A percentile compares a stretch with the other conserved stretches of the same genome.
phyloP scores from a whole-genome alignment of 2,888 invertebrate genomes.

The Ectemnius cavifrons region DNA sequence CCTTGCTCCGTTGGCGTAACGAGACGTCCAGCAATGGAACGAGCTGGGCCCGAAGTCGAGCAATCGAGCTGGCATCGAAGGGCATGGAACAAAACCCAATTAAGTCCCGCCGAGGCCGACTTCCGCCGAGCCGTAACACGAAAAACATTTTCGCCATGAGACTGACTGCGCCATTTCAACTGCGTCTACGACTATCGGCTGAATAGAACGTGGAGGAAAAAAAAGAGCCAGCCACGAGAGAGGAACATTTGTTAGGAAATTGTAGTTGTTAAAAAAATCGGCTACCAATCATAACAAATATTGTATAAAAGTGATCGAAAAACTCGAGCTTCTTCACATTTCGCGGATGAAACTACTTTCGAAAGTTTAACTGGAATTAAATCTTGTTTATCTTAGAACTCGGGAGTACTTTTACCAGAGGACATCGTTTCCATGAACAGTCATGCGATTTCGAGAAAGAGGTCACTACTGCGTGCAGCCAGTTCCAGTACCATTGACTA shows the following conservation, averaged over 20 bases:
- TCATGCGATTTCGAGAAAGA: background rate
- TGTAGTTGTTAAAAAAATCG: constrained; percentile 14
- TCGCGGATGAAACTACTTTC: background rate
- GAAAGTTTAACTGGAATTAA: constrained; percentile 37
- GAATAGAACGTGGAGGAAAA: background rate
- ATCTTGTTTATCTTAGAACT: background rate
- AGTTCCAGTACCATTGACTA: background rate
- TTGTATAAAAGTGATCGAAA: constrained; percentile 4
- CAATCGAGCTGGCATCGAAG: constrained; percentile 50
- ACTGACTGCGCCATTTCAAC: constrained; percentile 60
- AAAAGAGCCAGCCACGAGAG: constrained; percentile 8
- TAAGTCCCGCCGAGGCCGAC: constrained; percentile 58
- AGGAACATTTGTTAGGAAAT: constrained; percentile 31
- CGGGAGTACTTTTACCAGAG: background rate
- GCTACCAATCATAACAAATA: too few species aligned
- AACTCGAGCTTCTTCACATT: too few species aligned
- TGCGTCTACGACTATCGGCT: constrained; percentile 32
- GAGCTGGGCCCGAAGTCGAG: constrained; percentile 28
- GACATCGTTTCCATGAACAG: background rate
- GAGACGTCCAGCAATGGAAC: constrained; percentile 41
- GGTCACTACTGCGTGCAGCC: background rate
- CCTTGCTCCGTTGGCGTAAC: constrained; percentile 41
- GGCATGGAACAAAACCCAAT: constrained; percentile 61
- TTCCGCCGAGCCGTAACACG: constrained; percentile 56
- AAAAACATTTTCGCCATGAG: constrained; percentile 62